Evolutionary conservation across 1,140 invertebrate species (phyloP), one percentile per base, ranked within the genome.

Genomic region (Cydia pomonella): DNA sequence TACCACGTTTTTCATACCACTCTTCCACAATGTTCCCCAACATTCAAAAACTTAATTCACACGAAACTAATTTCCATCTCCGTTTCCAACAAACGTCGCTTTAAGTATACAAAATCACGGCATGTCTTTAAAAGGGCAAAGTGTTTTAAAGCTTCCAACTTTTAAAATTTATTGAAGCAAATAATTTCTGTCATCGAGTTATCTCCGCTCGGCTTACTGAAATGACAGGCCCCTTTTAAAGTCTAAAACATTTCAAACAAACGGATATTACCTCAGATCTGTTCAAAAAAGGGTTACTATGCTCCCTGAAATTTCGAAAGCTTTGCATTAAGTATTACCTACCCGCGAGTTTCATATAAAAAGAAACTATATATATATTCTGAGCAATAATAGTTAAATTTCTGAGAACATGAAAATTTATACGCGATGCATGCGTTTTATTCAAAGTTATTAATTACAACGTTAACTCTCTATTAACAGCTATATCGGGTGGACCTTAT

Each of bases 171-270:
- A 73, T 23, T 73, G 29, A 73, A 53, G 41, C 47, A 73, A 73
- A 7, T 73, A 73, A 73, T 73, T 73, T 73, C 47, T 73, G 72
- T 73, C 72, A 73, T 73, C 25, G 72, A 47, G 72, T 73, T 53
- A 73, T 73, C 72, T 53, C 41, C 41, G 72, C 72, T 47, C 72
- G 41, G 72, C 72, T 47, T 53, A 73, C 72, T 41, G 72, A 53
- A 53, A 25, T 53, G 72, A 53, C 72, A 47, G 72, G 33, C 72
- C 72, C 47, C 44, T 73, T 29, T 50, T 38, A 73, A 73, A 73
- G 72, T 13, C 41, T 73, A 73, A 73, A 73, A 53, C 41, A 53
- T 73, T 73, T 50, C 44, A 53, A 50, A 73, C 41, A 47, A 53
- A 53, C 41, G 72, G 72, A 73, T 73, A 73, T 73, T 53, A 73